Evolutionary conservation across 2,888 invertebrate species (phyloP).

Genomic region (Gymnocheta viridis): DNA sequence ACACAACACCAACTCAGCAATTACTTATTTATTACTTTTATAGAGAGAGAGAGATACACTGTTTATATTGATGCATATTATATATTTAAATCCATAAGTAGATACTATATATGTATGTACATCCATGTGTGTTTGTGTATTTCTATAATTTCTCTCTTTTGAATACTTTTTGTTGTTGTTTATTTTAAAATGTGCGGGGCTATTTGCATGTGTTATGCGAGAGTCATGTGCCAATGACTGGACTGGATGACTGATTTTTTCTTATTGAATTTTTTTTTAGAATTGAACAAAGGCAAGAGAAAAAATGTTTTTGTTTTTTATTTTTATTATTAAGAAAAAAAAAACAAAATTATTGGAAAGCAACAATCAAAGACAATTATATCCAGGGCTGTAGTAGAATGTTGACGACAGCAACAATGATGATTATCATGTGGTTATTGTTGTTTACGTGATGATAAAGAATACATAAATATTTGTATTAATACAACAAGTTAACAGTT

Average conservation of each 20-base stretch:
- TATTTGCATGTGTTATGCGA: slow-evolving; percentile 47
- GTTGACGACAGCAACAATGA: slow-evolving; percentile 18
- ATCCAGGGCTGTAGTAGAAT: slow-evolving; percentile 39
- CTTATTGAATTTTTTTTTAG: slow-evolving; percentile 3
- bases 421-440: neutral
- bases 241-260: slow-evolving; percentile 59
- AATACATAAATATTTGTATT: neutral
- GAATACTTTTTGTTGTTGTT: neutral
- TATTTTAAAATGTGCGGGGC: slow-evolving; percentile 28
- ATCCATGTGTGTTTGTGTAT: neutral
- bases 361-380: slow-evolving; percentile 35
- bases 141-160: neutral
- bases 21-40: slow-evolving; percentile 15
- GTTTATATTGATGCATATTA: neutral
- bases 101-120: neutral
- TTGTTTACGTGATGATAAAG: neutral
- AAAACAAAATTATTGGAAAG: slow-evolving; percentile 27
- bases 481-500: neutral
- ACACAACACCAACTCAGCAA: slow-evolving; percentile 28
- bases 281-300: slow-evolving; percentile 47
- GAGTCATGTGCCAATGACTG: slow-evolving; percentile 67
- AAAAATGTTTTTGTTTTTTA: slow-evolving; percentile 10
- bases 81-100: neutral
- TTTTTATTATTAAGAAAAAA: slow-evolving; percentile 1
- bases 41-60: neutral